Percentiles rank a stretch among this genome's conserved stretches.
These are phyloP conservation scores for Muraenolepis orangiensis DNA, from an alignment of 2,797 vertebrate genomes.

Conservation along the genomic window DNA sequence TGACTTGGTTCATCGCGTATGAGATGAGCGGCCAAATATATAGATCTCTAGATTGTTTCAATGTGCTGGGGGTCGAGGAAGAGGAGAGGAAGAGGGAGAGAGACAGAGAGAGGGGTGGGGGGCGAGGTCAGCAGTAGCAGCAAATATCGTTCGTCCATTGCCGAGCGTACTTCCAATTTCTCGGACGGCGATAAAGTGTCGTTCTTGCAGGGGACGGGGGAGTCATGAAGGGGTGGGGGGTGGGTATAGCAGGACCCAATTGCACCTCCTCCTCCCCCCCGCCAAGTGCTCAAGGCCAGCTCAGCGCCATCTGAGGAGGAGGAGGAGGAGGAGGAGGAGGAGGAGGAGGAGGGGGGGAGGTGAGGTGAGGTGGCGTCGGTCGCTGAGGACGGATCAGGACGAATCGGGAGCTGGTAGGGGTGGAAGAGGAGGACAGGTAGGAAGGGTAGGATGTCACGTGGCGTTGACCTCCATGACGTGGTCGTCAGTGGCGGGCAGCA, in stretches of 20 bases:
- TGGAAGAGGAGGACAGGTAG: background rate
- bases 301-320: background rate
- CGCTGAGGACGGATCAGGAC: background rate
- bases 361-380: background rate
- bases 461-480: slow-evolving; percentile 94
- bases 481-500: slow-evolving; percentile 89
- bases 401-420: background rate
- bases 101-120: background rate
- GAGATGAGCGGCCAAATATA: slow-evolving; percentile 38
- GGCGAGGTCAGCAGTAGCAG: slow-evolving; percentile 29
- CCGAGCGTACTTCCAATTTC: slow-evolving; percentile 41
- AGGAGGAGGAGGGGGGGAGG: background rate
- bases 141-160: slow-evolving; percentile 49
- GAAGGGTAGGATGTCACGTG: slow-evolving; percentile 79
- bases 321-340: background rate
- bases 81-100: background rate
- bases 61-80: background rate
- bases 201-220: background rate
- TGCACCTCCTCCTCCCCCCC: background rate
- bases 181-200: slow-evolving; percentile 34
- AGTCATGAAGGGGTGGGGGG: background rate
- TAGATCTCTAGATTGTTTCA: slow-evolving; percentile 52
- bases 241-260: background rate
- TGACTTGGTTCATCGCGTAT: slow-evolving; percentile 22
- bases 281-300: slow-evolving; percentile 2